Evolutionary conservation across 2,888 invertebrate species (phyloP).

Genomic region (Callinectes sapidus): DNA sequence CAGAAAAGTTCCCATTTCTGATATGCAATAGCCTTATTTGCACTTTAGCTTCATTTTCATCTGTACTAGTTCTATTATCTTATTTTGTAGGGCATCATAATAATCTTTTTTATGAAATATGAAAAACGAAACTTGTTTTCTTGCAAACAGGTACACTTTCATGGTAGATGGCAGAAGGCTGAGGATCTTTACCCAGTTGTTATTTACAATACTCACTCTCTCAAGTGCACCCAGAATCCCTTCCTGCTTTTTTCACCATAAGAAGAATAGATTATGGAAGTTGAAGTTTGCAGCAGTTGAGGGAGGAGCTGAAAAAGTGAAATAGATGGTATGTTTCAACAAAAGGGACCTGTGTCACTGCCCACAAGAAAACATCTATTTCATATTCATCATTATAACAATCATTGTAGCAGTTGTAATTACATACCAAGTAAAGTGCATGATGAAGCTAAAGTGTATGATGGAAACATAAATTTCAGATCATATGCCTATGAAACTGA

Average conservation of each 20-base stretch:
- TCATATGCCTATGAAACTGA: neutral
- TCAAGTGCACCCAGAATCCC: constrained; percentile 27
- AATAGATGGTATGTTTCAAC: constrained; percentile 19
- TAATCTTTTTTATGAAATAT: neutral
- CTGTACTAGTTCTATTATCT: neutral
- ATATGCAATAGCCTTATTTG: neutral
- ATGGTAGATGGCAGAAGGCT: neutral
- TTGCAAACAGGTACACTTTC: constrained; percentile 4
- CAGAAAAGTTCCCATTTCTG: neutral
- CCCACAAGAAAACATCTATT: neutral
- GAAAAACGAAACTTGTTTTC: neutral
- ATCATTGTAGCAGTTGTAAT: neutral
- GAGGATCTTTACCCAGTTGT: neutral
- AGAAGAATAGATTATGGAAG: constrained; percentile 34
- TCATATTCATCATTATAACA: neutral
- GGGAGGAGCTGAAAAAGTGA: constrained; percentile 31
- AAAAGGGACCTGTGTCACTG: neutral
- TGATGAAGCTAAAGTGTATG: constrained; percentile 10
- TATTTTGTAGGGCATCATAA: neutral
- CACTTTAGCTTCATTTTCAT: constrained; percentile 16
- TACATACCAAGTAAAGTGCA: constrained; percentile 28
- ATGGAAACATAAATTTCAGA: neutral
- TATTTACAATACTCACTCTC: constrained; percentile 35
- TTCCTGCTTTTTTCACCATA: constrained; percentile 24
- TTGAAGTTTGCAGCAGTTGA: constrained; percentile 26